Conservation (phyloP, 2,797 vertebrate species). For the Sebastolobus alascanus region DNA sequence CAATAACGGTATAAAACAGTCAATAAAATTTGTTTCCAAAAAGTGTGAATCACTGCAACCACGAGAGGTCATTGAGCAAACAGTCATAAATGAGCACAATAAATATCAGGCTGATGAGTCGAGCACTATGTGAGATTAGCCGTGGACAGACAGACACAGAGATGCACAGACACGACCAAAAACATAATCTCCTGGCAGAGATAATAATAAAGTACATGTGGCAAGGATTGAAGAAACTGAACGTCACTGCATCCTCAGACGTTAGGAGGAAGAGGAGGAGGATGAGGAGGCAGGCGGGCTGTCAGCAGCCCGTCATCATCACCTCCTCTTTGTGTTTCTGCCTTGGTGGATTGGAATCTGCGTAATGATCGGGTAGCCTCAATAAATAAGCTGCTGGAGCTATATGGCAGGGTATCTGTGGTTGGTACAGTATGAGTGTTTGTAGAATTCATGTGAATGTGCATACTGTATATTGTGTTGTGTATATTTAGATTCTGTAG, state of each 20-base stretch:
- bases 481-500: background rate
- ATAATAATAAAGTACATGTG: background rate
- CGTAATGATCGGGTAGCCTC: constrained; percentile 47
- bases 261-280: constrained; percentile 1
- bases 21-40: too few species aligned
- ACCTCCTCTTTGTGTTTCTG: constrained; percentile 64
- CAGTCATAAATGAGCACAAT: too few species aligned
- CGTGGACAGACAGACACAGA: background rate
- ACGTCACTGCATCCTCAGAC: background rate
- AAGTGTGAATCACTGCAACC: too few species aligned
- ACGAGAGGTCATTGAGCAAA: too few species aligned
- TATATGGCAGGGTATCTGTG: constrained; percentile 12
- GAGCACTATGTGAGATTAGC: too few species aligned
- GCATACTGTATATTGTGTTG: fast-evolving
- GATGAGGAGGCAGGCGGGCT: constrained; percentile 14
- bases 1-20: too few species aligned
- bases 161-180: too few species aligned
- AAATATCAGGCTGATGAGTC: too few species aligned
- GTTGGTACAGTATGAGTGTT: background rate
- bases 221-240: background rate
- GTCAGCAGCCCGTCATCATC: constrained; percentile 59
- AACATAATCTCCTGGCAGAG: background rate
- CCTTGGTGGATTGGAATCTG: constrained; percentile 54
- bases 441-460: background rate
- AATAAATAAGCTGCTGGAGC: constrained; percentile 40